Evolutionary conservation across 2,113 vertebrate genomes (phyloP), one percentile per base, ranked within the genome.

Genomic region (Triplophysa siluroides): DNA sequence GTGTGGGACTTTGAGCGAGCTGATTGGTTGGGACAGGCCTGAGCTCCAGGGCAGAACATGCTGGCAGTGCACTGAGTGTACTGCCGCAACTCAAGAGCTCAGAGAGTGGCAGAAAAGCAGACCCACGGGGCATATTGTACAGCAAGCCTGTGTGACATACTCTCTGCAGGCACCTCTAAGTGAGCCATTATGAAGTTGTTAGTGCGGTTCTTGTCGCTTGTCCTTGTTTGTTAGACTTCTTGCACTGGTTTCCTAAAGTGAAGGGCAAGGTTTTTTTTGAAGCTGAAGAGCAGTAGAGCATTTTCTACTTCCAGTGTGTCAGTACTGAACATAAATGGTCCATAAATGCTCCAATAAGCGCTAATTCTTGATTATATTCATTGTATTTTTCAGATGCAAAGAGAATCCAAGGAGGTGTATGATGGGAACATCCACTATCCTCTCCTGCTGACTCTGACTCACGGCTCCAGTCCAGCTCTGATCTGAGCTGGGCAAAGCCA

Each of bases 361-460:
- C 43, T 12, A 2, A n/a, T 56, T 21, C 8, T 8, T n/a, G 19
- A 19, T n/a, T 56, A n/a, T 56, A 9, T 2, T 56, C 19, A 13
- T 52, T 87, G 69, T 79, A 33, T 94, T 41, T 94, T 95, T 92
- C 93, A 99, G 97, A 93, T 99, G 93, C 94, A 94, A 92, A 92
- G 91, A 47, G 95, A 95, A 87, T 95, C 93, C 77, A 95, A 92
- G 69, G 93, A 93, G 43, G 86, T 86, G 3, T 99, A 98, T 43
- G 96, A 99, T 33, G 95, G 97, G 89, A 96, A 98, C 83, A 94
- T 99, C 88, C 98, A 99, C 92, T 99, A 97, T 81, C 98, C 97
- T 67, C 86, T 96, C 87, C 94, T 98, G 86, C 88, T 99, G 76
- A 84, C 93, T 85, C 89, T 99, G 91, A 96, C 92, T 85, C 94